Evolutionary conservation across 2,888 invertebrate species (phyloP).

Genomic region (Pollenia labialis): DNA sequence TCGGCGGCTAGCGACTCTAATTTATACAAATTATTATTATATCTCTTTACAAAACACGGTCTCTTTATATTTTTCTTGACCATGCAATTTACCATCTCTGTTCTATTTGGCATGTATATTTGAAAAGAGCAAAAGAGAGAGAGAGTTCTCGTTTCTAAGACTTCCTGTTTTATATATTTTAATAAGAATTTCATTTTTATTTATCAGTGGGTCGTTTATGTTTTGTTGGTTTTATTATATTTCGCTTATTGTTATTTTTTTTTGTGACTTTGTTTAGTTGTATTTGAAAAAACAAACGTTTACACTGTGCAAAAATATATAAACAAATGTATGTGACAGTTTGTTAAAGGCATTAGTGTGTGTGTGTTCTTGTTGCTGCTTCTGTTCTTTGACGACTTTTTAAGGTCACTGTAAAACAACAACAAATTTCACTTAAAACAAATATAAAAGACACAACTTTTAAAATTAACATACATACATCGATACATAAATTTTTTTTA

Average conservation of each 20-base stretch:
- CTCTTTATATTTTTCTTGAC: too few species aligned
- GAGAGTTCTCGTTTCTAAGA: conserved; percentile 42
- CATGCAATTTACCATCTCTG: conserved; percentile 12
- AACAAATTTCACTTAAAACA: background rate
- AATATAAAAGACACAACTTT: conserved; percentile 7
- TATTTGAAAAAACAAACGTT: conserved; percentile 36
- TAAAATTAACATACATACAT: conserved; percentile 8
- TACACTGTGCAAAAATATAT: conserved; percentile 21
- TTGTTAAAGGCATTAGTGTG: conserved; percentile 23
- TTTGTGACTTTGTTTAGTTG: conserved; percentile 28
- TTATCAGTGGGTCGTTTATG: conserved; percentile 43
- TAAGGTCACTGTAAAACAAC: conserved; percentile 63
- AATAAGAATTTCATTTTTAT: conserved; percentile 22
- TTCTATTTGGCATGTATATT: background rate
- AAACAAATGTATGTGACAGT: conserved; percentile 51
- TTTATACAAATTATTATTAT: too few species aligned
- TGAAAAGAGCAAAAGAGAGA: conserved; percentile 7
- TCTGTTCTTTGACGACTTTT: conserved; percentile 56
- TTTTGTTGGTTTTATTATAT: conserved; percentile 1
- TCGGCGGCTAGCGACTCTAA: too few species aligned
- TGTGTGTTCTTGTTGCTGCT: conserved; percentile 5
- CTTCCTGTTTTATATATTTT: conserved; percentile 54
- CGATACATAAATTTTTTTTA: background rate
- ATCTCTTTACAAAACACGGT: too few species aligned
- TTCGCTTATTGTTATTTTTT: conserved; percentile 5